Evolutionary conservation across 2,888 invertebrate species (phyloP), one percentile per base, ranked within the genome.

Genomic region (Antheraea assamensis): DNA sequence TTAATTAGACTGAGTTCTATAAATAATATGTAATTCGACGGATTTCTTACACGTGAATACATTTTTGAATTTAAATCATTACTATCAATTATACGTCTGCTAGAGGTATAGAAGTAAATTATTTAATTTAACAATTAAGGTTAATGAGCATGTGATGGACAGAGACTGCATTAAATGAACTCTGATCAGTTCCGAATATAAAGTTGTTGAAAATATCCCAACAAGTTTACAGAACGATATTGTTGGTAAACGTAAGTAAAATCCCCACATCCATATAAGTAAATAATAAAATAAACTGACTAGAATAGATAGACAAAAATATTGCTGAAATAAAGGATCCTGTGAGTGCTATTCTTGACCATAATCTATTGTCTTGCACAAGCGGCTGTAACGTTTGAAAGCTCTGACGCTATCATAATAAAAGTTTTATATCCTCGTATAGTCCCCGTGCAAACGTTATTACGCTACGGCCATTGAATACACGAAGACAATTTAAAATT

Each of bases 391-490:
- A 80, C 74, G 73, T 79, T 77, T 78, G 77, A 80, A 78, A 76
- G 76, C 68, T 72, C 74, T 76, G 72, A 77, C 74, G 80, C 80
- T 81, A 81, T 81, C 80, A 81, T 80, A 81, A 80, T 81, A 81
- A 81, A 80, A 79, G 72, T 79, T 80, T 80, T 81, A 81, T 76
- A 64, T 72, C 71, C 75, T 78, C 77, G 76, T 77, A 77, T 78
- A 76, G 76, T 71, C 42, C 55, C 58, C 58, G 68, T 68, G 68
- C 21, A 31, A 21, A 58, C 58, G 21, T 52, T 42, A 70, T 70
- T 58, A 70, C 73, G 24, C 42, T 30, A 73, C 58, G 58, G 30
- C 70, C 70, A 21, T 31, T 15, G 66, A 72, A 42, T 49, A 68
- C 68, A 35, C 31, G 30, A n/a, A 68, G 31, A 35, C 5, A 77